phyloP scores from a whole-genome alignment of 2,797 vertebrate species.

The Silurus aristotelis region DNA sequence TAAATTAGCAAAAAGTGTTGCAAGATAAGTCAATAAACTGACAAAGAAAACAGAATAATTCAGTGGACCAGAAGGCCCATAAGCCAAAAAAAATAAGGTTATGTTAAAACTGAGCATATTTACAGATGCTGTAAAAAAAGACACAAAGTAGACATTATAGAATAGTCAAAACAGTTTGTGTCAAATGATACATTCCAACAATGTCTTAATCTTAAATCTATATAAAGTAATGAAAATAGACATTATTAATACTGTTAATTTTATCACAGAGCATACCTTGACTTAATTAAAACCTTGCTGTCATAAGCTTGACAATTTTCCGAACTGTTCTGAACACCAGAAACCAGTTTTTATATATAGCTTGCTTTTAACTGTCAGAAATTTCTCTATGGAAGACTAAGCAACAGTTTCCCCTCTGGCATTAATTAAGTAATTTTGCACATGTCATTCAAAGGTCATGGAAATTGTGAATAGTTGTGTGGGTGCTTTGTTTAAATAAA shows the following conservation, averaged over 20 bases:
- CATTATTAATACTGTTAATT: slow-evolving; percentile 20
- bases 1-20: slow-evolving; percentile 57
- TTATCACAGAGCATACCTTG: slow-evolving; percentile 40
- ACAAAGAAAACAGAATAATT: slow-evolving; percentile 54
- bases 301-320: neutral
- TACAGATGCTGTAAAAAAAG: slow-evolving; percentile 41
- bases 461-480: neutral
- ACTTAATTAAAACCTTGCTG: slow-evolving; percentile 11
- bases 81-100: slow-evolving; percentile 56
- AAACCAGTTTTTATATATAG: slow-evolving; percentile 2
- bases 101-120: slow-evolving; percentile 46
- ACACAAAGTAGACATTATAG: neutral
- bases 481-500: neutral
- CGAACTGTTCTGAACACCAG: neutral
- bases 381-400: slow-evolving; percentile 23
- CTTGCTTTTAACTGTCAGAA: neutral
- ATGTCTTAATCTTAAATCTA: neutral
- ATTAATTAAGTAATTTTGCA: slow-evolving; percentile 24
- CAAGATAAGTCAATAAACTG: slow-evolving; percentile 51
- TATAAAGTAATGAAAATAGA: neutral
- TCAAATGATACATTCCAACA: neutral
- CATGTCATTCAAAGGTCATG: neutral
- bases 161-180: neutral
- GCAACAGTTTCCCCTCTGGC: slow-evolving; percentile 25
- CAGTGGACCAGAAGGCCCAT: slow-evolving; percentile 53